A percentile compares a stretch with the other conserved stretches of the same genome.
Conservation (phyloP, 2,888 invertebrate species). For the Acleris literana region DNA sequence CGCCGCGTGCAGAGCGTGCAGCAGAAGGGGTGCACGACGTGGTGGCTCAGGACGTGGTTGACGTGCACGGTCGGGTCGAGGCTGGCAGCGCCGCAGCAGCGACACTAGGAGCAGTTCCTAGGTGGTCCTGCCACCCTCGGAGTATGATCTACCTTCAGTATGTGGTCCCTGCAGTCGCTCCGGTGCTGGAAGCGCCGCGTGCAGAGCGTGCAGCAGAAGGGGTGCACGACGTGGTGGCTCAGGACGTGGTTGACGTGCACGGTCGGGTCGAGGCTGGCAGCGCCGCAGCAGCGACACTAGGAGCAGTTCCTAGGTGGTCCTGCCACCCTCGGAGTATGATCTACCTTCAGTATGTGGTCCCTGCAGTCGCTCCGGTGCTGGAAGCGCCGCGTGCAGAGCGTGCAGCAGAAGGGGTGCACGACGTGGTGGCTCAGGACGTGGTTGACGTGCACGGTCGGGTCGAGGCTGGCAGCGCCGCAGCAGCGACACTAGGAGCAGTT, state of each 20-base stretch:
- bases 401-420: slow-evolving; percentile 27
- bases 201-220: slow-evolving; percentile 27
- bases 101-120: no score
- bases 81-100: no score
- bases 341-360: slow-evolving; percentile 36
- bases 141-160: slow-evolving; percentile 24
- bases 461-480: background rate
- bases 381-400: slow-evolving; percentile 26
- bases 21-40: no score
- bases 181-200: slow-evolving; percentile 17
- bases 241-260: no score
- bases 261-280: no score
- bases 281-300: no score
- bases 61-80: no score
- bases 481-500: slow-evolving; percentile 5
- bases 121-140: no score
- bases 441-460: background rate
- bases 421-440: slow-evolving; percentile 26
- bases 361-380: slow-evolving; percentile 18
- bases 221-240: no score
- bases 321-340: no score
- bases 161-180: slow-evolving; percentile 30
- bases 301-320: no score
- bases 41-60: no score
- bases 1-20: slow-evolving; percentile 14